A percentile compares a stretch with the other conserved stretches of the same genome.
phyloP scores from a whole-genome alignment of 2,797 vertebrate species.

The Podargus strigoides region DNA sequence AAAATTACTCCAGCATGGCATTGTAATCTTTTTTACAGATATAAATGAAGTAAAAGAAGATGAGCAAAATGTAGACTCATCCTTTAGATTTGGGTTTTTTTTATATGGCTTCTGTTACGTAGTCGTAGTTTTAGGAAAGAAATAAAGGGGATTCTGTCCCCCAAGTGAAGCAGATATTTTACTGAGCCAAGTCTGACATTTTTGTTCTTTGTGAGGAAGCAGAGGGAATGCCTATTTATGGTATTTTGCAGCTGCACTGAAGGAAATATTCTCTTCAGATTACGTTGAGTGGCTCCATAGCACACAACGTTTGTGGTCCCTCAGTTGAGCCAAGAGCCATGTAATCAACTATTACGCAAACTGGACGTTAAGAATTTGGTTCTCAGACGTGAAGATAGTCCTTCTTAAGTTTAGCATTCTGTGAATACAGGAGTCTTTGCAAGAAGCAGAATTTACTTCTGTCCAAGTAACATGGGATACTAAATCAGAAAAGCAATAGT shows the following conservation, averaged over 20 bases:
- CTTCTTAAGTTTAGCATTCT: not conserved
- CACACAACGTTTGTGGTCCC: slow-evolving; percentile 43
- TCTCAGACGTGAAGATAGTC: not conserved
- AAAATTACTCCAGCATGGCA: not conserved
- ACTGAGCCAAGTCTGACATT: slow-evolving; percentile 27
- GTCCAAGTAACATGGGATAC: not conserved
- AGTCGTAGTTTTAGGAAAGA: not conserved
- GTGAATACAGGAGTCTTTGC: not conserved
- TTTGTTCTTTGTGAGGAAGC: slow-evolving; percentile 9
- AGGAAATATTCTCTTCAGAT: slow-evolving; percentile 49
- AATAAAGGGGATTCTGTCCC: slow-evolving; percentile 10
- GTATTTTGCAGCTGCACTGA: slow-evolving; percentile 44
- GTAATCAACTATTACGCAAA: not conserved
- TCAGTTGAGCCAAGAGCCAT: slow-evolving; percentile 12
- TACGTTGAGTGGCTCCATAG: slow-evolving; percentile 35
- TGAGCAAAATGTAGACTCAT: not conserved
- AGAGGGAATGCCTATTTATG: slow-evolving; percentile 61
- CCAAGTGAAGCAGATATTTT: not conserved
- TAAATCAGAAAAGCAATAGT: not conserved
- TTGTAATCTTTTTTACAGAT: not conserved
- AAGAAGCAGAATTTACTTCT: not conserved
- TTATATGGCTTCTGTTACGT: not conserved
- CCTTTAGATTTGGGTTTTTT: not conserved
- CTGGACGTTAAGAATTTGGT: not conserved
- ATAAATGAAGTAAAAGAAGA: not conserved